Evolutionary conservation across 1,140 invertebrate genomes (phyloP).

Genomic region (Ips typographus): DNA sequence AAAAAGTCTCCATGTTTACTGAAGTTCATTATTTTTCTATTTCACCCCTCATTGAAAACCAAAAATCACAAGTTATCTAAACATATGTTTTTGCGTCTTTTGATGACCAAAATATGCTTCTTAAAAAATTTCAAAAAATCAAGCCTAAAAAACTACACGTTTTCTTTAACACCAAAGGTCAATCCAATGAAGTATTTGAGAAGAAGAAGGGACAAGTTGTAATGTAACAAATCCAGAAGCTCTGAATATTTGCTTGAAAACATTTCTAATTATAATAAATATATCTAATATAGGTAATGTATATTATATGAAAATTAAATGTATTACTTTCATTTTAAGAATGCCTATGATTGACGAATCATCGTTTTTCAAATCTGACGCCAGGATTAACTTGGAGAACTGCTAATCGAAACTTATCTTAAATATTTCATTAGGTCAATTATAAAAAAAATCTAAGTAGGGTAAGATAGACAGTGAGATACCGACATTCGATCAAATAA

Average conservation of each 20-base stretch:
- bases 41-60: constrained; percentile 50
- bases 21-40: constrained; percentile 47
- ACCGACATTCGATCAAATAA: constrained; percentile 12
- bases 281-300: not conserved
- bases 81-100: constrained; percentile 42
- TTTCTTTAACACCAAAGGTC: constrained; percentile 23
- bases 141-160: constrained; percentile 25
- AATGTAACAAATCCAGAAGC: not conserved
- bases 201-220: constrained; percentile 21
- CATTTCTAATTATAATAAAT: not conserved
- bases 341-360: not conserved
- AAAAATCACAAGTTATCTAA: constrained; percentile 44
- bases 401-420: constrained; percentile 10
- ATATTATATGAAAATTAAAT: not conserved
- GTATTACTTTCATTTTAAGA: not conserved
- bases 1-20: constrained; percentile 52
- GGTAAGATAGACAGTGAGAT: constrained; percentile 7
- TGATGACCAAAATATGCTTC: constrained; percentile 38
- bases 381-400: constrained; percentile 5
- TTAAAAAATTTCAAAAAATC: constrained; percentile 35
- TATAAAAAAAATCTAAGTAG: constrained; percentile 14
- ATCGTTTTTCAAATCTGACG: not conserved
- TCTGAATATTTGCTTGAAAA: not conserved
- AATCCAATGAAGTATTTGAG: constrained; percentile 6
- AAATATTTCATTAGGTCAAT: constrained; percentile 8